phyloP scores from a whole-genome alignment of 1,140 invertebrate genomes.

The Subanguina moxae region DNA sequence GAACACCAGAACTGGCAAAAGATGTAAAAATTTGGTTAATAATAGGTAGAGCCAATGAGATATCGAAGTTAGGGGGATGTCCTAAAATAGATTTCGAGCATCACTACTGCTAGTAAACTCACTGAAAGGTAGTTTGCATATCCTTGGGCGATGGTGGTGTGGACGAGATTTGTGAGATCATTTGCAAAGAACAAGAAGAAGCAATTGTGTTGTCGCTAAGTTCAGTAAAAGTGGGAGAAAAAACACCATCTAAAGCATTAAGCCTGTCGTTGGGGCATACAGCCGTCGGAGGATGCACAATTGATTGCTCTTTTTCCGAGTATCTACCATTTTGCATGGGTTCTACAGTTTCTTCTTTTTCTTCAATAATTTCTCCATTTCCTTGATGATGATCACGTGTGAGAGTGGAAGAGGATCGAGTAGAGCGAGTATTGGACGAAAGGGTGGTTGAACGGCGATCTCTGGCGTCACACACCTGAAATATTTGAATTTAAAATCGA shows the following conservation, averaged over 20 bases:
- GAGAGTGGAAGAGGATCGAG: background rate
- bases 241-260: background rate
- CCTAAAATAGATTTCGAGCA: too few species aligned
- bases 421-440: background rate
- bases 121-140: too few species aligned
- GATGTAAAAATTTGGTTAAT: too few species aligned
- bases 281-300: background rate
- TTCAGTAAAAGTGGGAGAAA: background rate
- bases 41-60: too few species aligned
- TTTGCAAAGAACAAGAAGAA: slow-evolving; percentile 3
- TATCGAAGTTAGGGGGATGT: too few species aligned
- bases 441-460: background rate
- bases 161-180: background rate
- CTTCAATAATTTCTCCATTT: background rate
- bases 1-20: too few species aligned
- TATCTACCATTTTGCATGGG: background rate
- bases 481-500: too few species aligned
- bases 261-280: background rate
- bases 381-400: background rate
- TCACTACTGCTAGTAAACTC: too few species aligned
- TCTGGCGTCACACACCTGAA: too few species aligned
- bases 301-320: background rate
- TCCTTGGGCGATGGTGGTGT: background rate
- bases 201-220: background rate
- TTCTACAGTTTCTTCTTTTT: background rate